phyloP scores from a whole-genome alignment of 2,797 vertebrate genomes.

The Thunnus albacares region DNA sequence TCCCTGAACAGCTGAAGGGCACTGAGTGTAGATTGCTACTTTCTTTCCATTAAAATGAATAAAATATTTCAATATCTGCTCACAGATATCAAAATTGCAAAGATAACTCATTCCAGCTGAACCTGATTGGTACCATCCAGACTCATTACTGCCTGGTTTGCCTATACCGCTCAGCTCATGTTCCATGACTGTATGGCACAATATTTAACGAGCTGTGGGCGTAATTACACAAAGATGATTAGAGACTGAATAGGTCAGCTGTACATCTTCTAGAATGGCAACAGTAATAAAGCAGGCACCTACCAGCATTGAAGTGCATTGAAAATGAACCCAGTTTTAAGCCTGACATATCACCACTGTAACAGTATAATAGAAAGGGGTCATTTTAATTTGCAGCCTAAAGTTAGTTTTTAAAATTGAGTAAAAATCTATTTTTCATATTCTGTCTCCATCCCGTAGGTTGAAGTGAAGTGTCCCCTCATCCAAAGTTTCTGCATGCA shows the following conservation, averaged over 20 bases:
- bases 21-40: constrained; percentile 44
- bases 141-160: constrained; percentile 20
- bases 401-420: constrained; percentile 40
- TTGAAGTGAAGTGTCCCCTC: not conserved
- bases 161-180: constrained; percentile 28
- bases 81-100: not conserved
- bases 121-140: constrained; percentile 17
- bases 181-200: constrained; percentile 24
- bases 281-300: constrained; percentile 38
- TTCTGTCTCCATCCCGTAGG: constrained; percentile 11
- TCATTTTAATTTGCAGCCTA: constrained; percentile 37
- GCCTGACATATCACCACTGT: constrained; percentile 26
- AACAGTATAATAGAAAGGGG: constrained; percentile 13
- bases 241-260: constrained; percentile 40
- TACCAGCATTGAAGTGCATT: not conserved
- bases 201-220: constrained; percentile 47
- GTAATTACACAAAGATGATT: constrained; percentile 54
- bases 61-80: constrained; percentile 22
- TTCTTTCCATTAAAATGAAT: constrained; percentile 34
- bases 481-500: constrained; percentile 14
- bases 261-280: constrained; percentile 38
- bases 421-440: not conserved
- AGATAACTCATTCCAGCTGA: constrained; percentile 11
- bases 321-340: constrained; percentile 18
- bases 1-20: constrained; percentile 68